Evolutionary conservation across 2,113 vertebrate genomes (phyloP).

Genomic region (Brachypodius melanocephalos): DNA sequence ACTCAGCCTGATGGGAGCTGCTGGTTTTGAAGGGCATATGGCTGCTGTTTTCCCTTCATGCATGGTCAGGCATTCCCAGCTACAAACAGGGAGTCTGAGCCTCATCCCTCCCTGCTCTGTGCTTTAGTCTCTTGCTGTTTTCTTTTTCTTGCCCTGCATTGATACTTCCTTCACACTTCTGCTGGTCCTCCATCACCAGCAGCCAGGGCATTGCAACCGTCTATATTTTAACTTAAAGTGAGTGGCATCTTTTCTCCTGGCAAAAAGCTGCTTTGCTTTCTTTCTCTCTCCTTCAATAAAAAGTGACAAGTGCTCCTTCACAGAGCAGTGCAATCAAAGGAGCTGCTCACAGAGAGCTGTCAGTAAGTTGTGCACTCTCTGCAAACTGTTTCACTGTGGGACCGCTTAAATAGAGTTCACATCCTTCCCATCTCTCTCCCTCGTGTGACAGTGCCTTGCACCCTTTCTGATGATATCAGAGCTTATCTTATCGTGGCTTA

Average conservation of each 20-base stretch:
- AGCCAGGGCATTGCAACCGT: not conserved
- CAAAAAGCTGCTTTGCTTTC: slow-evolving; percentile 35
- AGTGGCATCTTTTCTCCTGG: slow-evolving; percentile 52
- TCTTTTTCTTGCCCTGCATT: not conserved
- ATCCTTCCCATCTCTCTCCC: slow-evolving; percentile 5
- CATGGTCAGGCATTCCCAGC: not conserved
- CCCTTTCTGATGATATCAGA: not conserved
- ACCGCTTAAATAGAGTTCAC: not conserved
- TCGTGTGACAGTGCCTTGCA: not conserved
- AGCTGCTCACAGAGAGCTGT: not conserved
- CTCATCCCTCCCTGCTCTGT: not conserved
- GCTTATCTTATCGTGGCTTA: not conserved
- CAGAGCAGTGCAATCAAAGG: slow-evolving; percentile 39
- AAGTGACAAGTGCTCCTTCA: slow-evolving; percentile 55
- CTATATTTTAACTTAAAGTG: slow-evolving; percentile 29
- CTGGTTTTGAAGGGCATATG: not conserved
- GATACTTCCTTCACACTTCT: slow-evolving; percentile 11
- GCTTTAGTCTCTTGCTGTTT: not conserved
- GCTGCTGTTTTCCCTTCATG: not conserved
- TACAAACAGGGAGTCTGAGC: not conserved
- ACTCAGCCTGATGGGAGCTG: not conserved
- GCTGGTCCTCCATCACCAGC: not conserved
- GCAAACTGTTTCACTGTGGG: not conserved
- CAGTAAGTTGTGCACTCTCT: not conserved
- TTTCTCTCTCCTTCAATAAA: not conserved